Evolutionary conservation across 2,113 vertebrate species (phyloP).

Genomic region (Gnathonemus echidnorhynchus): DNA sequence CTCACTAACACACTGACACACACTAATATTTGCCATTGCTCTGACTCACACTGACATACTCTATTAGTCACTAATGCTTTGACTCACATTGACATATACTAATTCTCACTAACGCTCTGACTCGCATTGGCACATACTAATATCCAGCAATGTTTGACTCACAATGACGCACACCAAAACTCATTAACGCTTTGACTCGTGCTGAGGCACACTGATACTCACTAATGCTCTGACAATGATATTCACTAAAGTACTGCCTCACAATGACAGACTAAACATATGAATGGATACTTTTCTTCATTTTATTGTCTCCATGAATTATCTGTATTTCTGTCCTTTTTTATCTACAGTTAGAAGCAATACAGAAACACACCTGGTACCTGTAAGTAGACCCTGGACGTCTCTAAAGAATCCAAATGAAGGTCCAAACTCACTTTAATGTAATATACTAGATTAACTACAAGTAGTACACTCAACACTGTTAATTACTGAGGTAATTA

Average conservation of each 20-base stretch:
- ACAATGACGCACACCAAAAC: not conserved
- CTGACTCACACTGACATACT: not conserved
- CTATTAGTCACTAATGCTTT: not conserved
- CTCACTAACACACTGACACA: not conserved
- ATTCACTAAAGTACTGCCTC: not conserved
- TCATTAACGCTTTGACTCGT: not conserved
- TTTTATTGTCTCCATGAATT: not conserved
- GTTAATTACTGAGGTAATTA: not conserved
- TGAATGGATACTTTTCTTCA: not conserved
- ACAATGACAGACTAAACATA: not conserved
- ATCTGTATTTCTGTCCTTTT: conserved; percentile 20
- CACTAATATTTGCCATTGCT: not conserved
- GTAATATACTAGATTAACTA: not conserved
- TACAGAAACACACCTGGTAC: conserved; percentile 86
- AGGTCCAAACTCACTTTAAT: not conserved
- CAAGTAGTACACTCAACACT: not conserved
- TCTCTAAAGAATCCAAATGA: not conserved
- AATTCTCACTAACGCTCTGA: not conserved
- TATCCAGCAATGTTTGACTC: not conserved
- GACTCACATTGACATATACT: not conserved
- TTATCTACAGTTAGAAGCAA: conserved; percentile 73
- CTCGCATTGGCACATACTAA: not conserved
- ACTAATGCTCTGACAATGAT: not conserved
- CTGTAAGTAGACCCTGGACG: conserved; percentile 67
- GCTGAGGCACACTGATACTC: not conserved